These are phyloP conservation scores for Guaruba guarouba DNA, from an alignment of 2,113 vertebrate genomes.

Conservation along the genomic window DNA sequence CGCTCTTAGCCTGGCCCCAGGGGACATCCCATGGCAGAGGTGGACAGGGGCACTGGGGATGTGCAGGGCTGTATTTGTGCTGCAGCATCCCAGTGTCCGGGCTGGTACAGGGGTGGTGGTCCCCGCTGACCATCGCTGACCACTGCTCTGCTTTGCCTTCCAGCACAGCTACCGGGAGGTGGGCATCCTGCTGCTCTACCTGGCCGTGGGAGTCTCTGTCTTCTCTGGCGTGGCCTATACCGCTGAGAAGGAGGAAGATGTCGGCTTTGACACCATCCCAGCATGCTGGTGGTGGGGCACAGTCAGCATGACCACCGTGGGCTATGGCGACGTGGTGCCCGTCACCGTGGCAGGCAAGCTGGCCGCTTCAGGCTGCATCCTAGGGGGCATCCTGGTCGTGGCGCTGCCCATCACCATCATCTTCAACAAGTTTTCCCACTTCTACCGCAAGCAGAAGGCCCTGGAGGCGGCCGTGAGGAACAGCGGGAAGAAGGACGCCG, in stretches of 20 bases:
- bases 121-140: background rate
- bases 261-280: conserved; percentile 93
- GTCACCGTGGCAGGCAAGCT: conserved; percentile 92
- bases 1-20: fast-evolving
- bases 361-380: conserved; percentile 92
- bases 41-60: background rate
- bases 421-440: conserved; percentile 99
- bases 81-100: background rate
- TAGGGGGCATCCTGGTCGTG: conserved; percentile 93
- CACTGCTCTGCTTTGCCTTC: conserved; percentile 52
- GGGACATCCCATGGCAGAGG: background rate
- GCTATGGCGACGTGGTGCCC: conserved; percentile 93
- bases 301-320: conserved; percentile 97
- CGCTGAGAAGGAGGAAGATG: conserved; percentile 89
- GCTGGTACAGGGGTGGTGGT: fast-evolving
- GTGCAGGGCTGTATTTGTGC: background rate
- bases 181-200: conserved; percentile 92
- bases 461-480: conserved; percentile 91
- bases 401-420: conserved; percentile 98
- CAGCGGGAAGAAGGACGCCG: conserved; percentile 68
- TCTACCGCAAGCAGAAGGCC: conserved; percentile 93
- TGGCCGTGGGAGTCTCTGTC: conserved; percentile 91
- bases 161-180: conserved; percentile 98
- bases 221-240: conserved; percentile 95
- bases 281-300: conserved; percentile 99